phyloP scores from a whole-genome alignment of 2,888 invertebrate species.

The Caenorhabditis zanzibari region DNA sequence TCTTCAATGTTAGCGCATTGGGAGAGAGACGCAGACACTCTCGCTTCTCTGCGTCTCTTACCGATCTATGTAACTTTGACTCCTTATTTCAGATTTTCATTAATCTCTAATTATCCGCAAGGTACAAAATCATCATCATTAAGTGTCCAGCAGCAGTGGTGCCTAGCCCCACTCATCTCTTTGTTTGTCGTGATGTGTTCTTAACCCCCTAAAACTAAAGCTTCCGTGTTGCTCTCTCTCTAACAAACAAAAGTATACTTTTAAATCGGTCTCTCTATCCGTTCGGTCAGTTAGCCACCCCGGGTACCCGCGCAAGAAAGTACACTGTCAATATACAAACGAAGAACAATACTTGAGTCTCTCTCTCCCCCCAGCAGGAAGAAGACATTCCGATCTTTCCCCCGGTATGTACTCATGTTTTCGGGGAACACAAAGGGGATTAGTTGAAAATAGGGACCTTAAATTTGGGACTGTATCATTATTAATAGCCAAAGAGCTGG shows the following conservation, averaged over 20 bases:
- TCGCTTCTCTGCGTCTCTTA: no score
- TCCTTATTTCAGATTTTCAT: no score
- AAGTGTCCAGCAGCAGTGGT: neutral
- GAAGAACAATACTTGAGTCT: neutral
- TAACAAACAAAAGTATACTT: constrained; percentile 33
- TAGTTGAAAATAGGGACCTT: neutral
- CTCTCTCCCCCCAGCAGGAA: no score
- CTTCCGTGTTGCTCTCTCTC: constrained; percentile 53
- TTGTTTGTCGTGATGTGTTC: constrained; percentile 66
- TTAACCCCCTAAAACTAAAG: constrained; percentile 2
- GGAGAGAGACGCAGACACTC: no score
- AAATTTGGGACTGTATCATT: no score
- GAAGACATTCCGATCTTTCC: constrained; percentile 25
- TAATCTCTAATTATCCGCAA: constrained; percentile 3
- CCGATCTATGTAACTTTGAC: no score
- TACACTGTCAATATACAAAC: constrained; percentile 56
- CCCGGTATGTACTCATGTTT: neutral
- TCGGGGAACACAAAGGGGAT: neutral
- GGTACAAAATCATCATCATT: constrained; percentile 5
- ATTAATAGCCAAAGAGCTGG: no score
- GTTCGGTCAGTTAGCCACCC: neutral
- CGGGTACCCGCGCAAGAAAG: constrained; percentile 41
- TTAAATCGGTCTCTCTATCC: neutral
- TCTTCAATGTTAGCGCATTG: no score
- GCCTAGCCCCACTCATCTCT: constrained; percentile 32